Conservation (phyloP, 2,797 vertebrate species). For the Paguma larvata region DNA sequence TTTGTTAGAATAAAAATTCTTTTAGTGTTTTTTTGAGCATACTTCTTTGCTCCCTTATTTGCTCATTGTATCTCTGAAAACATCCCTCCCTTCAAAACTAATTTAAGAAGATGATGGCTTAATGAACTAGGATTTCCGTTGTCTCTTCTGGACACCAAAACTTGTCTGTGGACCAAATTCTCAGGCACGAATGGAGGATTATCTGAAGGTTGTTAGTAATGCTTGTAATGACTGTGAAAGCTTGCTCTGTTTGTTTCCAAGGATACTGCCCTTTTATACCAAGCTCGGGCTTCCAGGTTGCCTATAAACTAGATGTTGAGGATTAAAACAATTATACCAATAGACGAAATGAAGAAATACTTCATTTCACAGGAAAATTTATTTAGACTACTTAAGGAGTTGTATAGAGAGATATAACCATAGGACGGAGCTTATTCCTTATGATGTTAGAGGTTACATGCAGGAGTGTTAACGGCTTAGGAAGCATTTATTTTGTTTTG, state of each 20-base stretch:
- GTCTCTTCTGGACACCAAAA: background rate
- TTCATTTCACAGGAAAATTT: conserved; percentile 51
- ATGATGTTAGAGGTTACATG: conserved; percentile 35
- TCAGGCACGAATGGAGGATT: conserved; percentile 32
- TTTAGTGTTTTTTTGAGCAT: background rate
- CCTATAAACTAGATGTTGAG: background rate
- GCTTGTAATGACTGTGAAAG: conserved; percentile 9
- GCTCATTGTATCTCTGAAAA: background rate
- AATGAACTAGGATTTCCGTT: background rate
- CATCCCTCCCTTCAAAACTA: conserved; percentile 8
- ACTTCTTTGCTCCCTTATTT: background rate
- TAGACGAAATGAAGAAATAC: conserved; percentile 2
- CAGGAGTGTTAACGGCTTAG: conserved; percentile 43
- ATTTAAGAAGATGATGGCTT: conserved; percentile 24
- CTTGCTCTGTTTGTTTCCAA: conserved; percentile 12
- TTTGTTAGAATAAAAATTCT: conserved; percentile 9
- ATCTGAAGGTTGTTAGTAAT: background rate
- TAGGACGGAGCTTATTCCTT: background rate
- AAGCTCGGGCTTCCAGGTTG: conserved; percentile 56
- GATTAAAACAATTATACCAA: conserved; percentile 20
- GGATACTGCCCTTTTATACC: background rate
- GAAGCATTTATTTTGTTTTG: conserved; percentile 1
- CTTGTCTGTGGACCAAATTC: background rate
- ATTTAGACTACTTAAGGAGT: conserved; percentile 58
- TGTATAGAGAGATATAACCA: conserved; percentile 1